Percentiles rank a stretch among this genome's conserved stretches.
phyloP scores from a whole-genome alignment of 92 coral and sea anemone species.

The Muricea muricata region DNA sequence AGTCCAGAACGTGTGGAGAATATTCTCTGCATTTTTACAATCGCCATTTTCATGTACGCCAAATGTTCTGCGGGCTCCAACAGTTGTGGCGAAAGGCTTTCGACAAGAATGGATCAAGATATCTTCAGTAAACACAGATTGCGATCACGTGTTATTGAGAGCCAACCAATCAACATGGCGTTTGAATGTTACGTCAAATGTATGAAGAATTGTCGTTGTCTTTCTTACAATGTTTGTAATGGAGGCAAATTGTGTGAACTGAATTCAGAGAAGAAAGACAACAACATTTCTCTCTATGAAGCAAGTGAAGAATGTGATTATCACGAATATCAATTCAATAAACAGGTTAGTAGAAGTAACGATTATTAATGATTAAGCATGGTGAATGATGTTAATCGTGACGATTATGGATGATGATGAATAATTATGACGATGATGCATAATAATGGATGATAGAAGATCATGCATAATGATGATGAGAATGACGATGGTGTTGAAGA shows the following conservation, averaged over 20 bases:
- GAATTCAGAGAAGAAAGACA: slow-evolving; percentile 4
- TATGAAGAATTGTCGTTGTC: slow-evolving; percentile 8
- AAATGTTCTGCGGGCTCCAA: not conserved
- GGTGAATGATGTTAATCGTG: too few species aligned
- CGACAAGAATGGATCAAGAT: not conserved
- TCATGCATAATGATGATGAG: too few species aligned
- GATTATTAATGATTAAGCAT: too few species aligned
- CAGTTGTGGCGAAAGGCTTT: not conserved
- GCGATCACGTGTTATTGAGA: slow-evolving; percentile 3
- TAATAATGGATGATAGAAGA: too few species aligned
- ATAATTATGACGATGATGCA: not conserved
- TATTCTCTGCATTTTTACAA: not conserved
- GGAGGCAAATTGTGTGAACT: slow-evolving; percentile 10
- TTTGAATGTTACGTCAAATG: slow-evolving; percentile 23
- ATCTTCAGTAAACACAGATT: not conserved
- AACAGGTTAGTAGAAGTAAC: not conserved
- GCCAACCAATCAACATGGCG: not conserved
- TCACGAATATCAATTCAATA: not conserved
- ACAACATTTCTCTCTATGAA: not conserved
- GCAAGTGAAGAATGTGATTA: slow-evolving; percentile 9
- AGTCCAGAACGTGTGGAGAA: not conserved
- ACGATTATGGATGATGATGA: not conserved
- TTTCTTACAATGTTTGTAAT: slow-evolving; percentile 23
- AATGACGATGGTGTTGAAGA: too few species aligned
- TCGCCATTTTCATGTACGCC: not conserved